These are phyloP conservation scores for Cololabis saira DNA, from an alignment of 2,113 vertebrate species.

Conservation along the genomic window DNA sequence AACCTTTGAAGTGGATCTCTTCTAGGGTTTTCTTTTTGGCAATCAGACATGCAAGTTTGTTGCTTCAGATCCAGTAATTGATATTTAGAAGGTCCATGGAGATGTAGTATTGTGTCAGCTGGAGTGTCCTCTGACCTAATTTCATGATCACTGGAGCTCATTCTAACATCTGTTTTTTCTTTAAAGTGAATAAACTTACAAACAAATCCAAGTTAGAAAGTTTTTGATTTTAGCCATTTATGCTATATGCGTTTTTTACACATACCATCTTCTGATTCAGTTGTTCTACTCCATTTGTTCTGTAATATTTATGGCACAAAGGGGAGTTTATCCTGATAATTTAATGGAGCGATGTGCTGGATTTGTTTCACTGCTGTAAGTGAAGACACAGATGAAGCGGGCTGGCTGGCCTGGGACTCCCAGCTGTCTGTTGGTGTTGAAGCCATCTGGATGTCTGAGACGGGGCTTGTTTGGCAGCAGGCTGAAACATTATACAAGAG, in stretches of 20 bases:
- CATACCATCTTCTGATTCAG: neutral
- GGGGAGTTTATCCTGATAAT: slow-evolving; percentile 7
- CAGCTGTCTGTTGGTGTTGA: slow-evolving; percentile 61
- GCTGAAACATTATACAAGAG: slow-evolving; percentile 52
- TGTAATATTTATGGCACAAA: slow-evolving; percentile 1
- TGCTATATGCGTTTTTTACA: neutral
- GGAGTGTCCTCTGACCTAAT: no score
- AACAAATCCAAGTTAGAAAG: no score
- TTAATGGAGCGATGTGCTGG: slow-evolving; percentile 31
- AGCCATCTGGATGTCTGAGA: slow-evolving; percentile 65
- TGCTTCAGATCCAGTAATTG: no score
- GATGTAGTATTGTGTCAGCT: no score
- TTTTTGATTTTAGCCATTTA: no score
- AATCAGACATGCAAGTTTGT: no score
- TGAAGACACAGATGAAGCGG: slow-evolving; percentile 41
- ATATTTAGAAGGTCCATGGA: no score
- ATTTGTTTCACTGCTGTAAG: slow-evolving; percentile 24
- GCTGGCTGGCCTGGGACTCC: slow-evolving; percentile 48
- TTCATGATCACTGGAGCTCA: no score
- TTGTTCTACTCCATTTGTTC: neutral
- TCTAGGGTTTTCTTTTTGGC: no score
- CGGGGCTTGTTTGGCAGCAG: slow-evolving; percentile 54
- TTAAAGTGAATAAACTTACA: no score
- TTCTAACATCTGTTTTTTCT: no score
- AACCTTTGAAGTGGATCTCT: no score